Percentiles rank a stretch among this genome's conserved stretches.
These are phyloP conservation scores for Actias luna DNA, from an alignment of 2,888 invertebrate species.

Conservation along the genomic window DNA sequence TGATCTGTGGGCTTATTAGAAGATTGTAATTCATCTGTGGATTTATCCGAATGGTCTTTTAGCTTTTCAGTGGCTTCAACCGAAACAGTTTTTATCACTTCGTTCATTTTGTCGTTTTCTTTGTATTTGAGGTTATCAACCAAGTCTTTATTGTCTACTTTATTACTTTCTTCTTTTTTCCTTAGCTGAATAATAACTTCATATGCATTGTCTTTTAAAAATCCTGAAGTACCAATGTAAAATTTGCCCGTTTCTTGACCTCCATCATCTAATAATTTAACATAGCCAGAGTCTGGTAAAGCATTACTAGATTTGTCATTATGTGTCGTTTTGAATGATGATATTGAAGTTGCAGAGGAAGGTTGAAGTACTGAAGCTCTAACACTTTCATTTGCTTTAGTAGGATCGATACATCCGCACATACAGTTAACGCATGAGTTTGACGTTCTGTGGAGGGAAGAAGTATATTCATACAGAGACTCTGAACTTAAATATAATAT, in stretches of 20 bases:
- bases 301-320: conserved; percentile 39
- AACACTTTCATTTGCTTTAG: conserved; percentile 22
- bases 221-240: conserved; percentile 64
- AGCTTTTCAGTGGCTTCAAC: neutral
- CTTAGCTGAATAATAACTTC: conserved; percentile 72
- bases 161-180: conserved; percentile 52
- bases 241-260: conserved; percentile 63
- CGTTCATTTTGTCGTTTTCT: conserved; percentile 17
- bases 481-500: neutral
- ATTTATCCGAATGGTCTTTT: neutral
- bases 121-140: conserved; percentile 19
- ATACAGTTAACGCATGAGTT: conserved; percentile 13
- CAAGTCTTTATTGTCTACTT: conserved; percentile 22
- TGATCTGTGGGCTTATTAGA: neutral
- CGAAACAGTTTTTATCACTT: neutral
- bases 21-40: neutral
- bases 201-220: conserved; percentile 64
- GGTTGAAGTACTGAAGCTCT: conserved; percentile 24
- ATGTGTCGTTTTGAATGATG: conserved; percentile 52
- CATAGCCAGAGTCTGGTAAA: conserved; percentile 44
- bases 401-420: conserved; percentile 22
- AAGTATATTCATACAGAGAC: neutral
- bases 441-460: conserved; percentile 4
- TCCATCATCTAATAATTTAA: conserved; percentile 56
- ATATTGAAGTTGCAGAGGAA: conserved; percentile 47